Base-by-base conservation (phyloP, 2,888 invertebrate species). In the Cremastinae sp. region DNA sequence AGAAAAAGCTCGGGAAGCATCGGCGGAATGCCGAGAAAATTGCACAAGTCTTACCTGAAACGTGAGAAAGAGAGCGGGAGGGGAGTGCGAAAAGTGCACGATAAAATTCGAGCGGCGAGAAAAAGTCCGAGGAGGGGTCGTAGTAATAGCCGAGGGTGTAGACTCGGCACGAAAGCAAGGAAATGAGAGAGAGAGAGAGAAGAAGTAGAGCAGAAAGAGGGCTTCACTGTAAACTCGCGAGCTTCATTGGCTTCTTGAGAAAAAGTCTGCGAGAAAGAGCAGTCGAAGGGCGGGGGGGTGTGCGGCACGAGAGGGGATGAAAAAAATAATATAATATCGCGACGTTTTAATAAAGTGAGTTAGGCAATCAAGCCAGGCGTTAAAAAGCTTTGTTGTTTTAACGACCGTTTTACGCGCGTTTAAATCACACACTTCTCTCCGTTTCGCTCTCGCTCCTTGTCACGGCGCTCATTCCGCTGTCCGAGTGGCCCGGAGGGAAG, bases 261-360 rank as follows among this genome's bases (percentile, higher is more conserved):
- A 70, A n/a, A 70, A 77, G 74, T 74, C 73, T 47, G 65, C 5
- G 41, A 38, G 7, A 41, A 36, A 45, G 28, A 61, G 10, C 14
- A 18, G 34, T 28, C 12, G 49, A n/a, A 45, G 16, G 22, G 12
- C 18, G 2, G 14, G 22, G 41, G 41, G 5, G 14, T 2, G 9
- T 28, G 20, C n/a, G 16, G n/a, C 45, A 8, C 10, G 28, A 36
- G 8, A 9, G 45, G 53, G 12, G 41, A 18, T 28, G 43, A 59
- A 61, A 64, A 70, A 58, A 80, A 79, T 78, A 77, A 80, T 65
- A 79, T 84, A 87, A 87, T 86, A 88, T 86, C 84, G 84, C 82
- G 82, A 85, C 84, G 84, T 88, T 89, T 88, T 89, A 89, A 89
- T 89, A 89, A 89, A 88, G 87, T 84, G 85, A 88, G 86, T 87